Evolutionary conservation across 2,888 invertebrate species (phyloP).

Genomic region (Caenorhabditis panamensis): DNA sequence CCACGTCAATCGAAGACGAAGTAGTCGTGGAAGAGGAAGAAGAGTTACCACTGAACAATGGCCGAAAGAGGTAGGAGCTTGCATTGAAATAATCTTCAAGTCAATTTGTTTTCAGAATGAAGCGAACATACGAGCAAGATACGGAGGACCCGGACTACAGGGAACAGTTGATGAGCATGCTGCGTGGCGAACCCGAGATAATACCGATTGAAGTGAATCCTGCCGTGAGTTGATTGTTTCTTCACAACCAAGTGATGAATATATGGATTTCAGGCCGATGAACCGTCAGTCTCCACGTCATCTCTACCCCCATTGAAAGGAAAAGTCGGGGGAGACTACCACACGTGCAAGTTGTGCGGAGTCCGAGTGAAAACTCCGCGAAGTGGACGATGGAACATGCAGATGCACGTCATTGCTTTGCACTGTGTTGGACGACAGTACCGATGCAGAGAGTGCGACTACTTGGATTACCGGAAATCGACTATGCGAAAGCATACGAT

Average conservation of each 20-base stretch:
- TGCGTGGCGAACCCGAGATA: slow-evolving; percentile 40
- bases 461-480: slow-evolving; percentile 64
- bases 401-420: slow-evolving; percentile 70
- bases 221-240: background rate
- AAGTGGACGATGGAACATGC: slow-evolving; percentile 68
- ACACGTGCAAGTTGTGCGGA: slow-evolving; percentile 61
- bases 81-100: background rate
- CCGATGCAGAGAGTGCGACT: slow-evolving; percentile 58
- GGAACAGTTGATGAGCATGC: slow-evolving; percentile 38
- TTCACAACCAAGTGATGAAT: background rate
- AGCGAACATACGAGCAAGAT: slow-evolving; percentile 18
- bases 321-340: slow-evolving; percentile 46
- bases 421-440: slow-evolving; percentile 61
- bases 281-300: slow-evolving; percentile 26
- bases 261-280: slow-evolving; percentile 22
- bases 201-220: slow-evolving; percentile 50
- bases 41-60: slow-evolving; percentile 3
- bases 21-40: slow-evolving; percentile 36
- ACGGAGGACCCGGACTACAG: slow-evolving; percentile 24
- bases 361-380: slow-evolving; percentile 64
- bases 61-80: background rate
- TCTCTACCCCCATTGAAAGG: background rate
- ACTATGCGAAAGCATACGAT: slow-evolving; percentile 63
- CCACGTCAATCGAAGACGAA: slow-evolving; percentile 4
- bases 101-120: background rate